phyloP scores from a whole-genome alignment of 2,797 vertebrate genomes.

The Graptemys geographica region DNA sequence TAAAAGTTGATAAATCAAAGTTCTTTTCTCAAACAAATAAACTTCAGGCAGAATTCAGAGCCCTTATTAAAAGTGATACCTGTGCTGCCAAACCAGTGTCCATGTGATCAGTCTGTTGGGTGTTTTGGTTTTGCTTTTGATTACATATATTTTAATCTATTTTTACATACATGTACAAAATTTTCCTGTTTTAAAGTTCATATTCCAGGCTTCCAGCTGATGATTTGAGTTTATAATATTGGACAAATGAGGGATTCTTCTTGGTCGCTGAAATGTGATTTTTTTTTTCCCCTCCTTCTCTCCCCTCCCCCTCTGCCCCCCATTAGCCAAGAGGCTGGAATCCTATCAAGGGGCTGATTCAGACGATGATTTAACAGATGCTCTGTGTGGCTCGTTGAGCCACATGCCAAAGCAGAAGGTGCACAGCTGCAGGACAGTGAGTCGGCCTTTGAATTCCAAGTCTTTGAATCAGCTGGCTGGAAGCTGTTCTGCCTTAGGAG shows the following conservation, averaged over 20 bases:
- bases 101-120: not conserved
- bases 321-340: slow-evolving; percentile 88
- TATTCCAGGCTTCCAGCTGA: not conserved
- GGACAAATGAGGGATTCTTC: not conserved
- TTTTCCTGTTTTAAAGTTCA: not conserved
- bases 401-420: slow-evolving; percentile 68
- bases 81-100: not conserved
- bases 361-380: slow-evolving; percentile 64
- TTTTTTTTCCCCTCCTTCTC: not conserved
- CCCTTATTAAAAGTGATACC: not conserved
- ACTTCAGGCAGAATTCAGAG: not conserved
- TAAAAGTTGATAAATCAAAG: not conserved
- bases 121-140: not conserved
- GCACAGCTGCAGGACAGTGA: slow-evolving; percentile 76
- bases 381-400: slow-evolving; percentile 59
- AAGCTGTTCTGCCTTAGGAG: slow-evolving; percentile 32
- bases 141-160: not conserved
- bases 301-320: not conserved
- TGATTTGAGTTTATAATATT: not conserved
- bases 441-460: slow-evolving; percentile 80
- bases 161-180: not conserved
- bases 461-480: slow-evolving; percentile 78
- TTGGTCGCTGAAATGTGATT: slow-evolving; percentile 27
- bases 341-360: slow-evolving; percentile 84
- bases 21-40: not conserved